Evolutionary conservation across 2,113 vertebrate species (phyloP).

Genomic region (Dryoscopus gambensis): DNA sequence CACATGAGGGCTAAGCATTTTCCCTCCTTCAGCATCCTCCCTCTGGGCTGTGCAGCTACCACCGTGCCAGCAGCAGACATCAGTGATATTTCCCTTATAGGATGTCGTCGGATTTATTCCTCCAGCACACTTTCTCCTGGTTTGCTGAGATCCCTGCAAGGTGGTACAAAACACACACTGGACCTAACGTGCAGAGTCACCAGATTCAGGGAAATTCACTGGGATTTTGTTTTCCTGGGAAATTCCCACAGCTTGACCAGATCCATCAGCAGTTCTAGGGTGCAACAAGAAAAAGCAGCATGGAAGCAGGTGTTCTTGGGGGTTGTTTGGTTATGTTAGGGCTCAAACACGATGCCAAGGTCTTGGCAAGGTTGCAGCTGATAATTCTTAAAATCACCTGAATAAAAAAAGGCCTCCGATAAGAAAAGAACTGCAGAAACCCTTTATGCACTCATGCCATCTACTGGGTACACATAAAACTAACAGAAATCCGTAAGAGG

Average conservation of each 20-base stretch:
- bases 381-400: not conserved
- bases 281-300: not conserved
- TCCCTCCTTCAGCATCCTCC: not conserved
- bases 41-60: not conserved
- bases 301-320: not conserved
- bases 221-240: not conserved
- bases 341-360: not conserved
- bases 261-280: not conserved
- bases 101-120: not conserved
- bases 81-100: not conserved
- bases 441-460: constrained; percentile 23
- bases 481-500: not conserved
- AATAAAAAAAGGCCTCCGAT: constrained; percentile 38
- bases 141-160: not conserved
- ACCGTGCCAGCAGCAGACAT: not conserved
- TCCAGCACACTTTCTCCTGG: not conserved
- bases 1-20: not conserved
- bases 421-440: constrained; percentile 26
- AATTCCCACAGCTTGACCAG: not conserved
- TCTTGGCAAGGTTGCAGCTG: not conserved
- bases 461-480: constrained; percentile 28
- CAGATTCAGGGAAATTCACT: not conserved
- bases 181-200: not conserved
- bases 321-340: not conserved
- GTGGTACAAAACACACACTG: accelerated